phyloP scores from a whole-genome alignment of 2,888 invertebrate species.

The Rhabditoides inermis region DNA sequence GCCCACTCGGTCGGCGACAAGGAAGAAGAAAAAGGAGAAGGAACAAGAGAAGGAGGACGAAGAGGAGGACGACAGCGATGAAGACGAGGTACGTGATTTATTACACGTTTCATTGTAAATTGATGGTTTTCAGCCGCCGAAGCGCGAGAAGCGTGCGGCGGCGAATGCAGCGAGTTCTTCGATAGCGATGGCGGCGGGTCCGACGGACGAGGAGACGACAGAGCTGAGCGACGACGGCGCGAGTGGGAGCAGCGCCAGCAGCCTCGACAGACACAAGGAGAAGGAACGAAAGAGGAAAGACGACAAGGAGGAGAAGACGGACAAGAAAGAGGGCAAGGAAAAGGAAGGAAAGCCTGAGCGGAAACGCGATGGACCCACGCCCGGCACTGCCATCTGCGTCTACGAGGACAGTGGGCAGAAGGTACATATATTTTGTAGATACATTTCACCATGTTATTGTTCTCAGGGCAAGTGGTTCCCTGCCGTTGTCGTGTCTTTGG shows the following conservation, averaged over 20 bases:
- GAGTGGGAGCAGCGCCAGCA: background rate
- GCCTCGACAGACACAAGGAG: background rate
- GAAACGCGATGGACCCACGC: background rate
- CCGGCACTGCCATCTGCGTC: no score
- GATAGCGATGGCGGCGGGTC: background rate
- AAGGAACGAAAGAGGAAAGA: background rate
- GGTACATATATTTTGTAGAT: background rate
- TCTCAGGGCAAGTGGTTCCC: conserved; percentile 9
- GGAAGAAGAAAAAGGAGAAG: conserved; percentile 7
- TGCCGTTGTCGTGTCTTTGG: conserved; percentile 7
- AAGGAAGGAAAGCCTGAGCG: background rate
- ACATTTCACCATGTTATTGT: no score
- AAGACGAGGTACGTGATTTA: background rate
- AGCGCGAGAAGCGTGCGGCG: conserved; percentile 17
- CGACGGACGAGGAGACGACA: background rate
- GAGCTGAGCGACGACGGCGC: background rate
- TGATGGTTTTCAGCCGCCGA: background rate
- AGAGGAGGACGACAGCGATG: conserved; percentile 10
- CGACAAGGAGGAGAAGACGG: background rate
- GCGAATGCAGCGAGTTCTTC: conserved; percentile 10
- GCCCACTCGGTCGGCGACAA: background rate
- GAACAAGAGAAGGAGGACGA: conserved; percentile 8
- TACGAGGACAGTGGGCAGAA: background rate
- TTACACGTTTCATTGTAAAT: no score
- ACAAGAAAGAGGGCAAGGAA: background rate